These are phyloP conservation scores for Pangasius sanitwongsei DNA, from an alignment of 2,797 vertebrate species.

Conservation along the genomic window DNA sequence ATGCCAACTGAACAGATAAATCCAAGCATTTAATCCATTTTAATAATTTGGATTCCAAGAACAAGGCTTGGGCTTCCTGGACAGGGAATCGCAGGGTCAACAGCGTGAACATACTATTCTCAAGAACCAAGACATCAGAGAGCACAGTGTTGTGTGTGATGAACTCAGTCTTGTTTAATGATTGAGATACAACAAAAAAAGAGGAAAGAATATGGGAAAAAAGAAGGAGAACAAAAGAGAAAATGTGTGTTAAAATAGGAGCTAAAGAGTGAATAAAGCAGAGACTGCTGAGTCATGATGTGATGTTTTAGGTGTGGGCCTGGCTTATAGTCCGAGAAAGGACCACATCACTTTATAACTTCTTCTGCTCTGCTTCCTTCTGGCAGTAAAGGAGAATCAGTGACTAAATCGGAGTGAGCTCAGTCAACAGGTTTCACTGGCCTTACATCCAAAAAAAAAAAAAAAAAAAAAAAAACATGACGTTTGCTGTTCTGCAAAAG, in stretches of 20 bases:
- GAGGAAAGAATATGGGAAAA: background rate
- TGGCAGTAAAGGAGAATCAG: background rate
- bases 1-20: constrained; percentile 2
- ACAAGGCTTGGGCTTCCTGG: constrained; percentile 24
- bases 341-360: background rate
- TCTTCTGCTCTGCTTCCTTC: background rate
- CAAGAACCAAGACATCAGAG: background rate
- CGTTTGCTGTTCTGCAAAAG: background rate
- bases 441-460: background rate
- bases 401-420: background rate
- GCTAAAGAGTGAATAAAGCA: background rate
- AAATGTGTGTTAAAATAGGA: background rate
- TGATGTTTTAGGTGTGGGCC: background rate
- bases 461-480: background rate
- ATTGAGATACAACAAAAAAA: constrained; percentile 14
- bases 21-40: constrained; percentile 33
- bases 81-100: constrained; percentile 7
- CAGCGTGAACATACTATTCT: constrained; percentile 3
- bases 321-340: background rate
- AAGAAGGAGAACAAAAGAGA: background rate
- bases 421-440: background rate
- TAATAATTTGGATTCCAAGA: constrained; percentile 21
- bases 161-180: constrained; percentile 21
- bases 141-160: constrained; percentile 10
- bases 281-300: background rate